Evolutionary conservation across 1,140 invertebrate genomes (phyloP).

Genomic region (Metaphire vulgaris): DNA sequence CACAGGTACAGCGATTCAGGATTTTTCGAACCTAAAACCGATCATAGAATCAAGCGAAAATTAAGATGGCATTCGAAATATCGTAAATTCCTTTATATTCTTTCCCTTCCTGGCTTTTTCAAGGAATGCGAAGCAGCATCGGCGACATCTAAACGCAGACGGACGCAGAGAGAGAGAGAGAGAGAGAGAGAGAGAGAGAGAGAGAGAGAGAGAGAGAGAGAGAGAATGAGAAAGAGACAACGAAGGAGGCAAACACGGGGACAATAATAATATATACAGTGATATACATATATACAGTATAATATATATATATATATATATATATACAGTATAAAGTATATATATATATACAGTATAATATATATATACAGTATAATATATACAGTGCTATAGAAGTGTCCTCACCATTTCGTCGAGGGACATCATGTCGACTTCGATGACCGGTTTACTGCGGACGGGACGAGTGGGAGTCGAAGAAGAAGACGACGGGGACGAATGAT

Average conservation of each 20-base stretch:
- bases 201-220: neutral
- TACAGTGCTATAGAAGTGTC: too few species aligned
- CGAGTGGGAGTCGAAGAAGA: neutral
- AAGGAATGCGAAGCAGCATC: too few species aligned
- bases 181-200: neutral
- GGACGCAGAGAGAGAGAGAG: neutral
- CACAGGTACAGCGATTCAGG: constrained; percentile 84
- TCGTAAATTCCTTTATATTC: too few species aligned
- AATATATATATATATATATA: too few species aligned
- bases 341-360: too few species aligned
- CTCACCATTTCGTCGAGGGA: constrained; percentile 88
- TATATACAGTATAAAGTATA: too few species aligned
- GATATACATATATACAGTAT: too few species aligned
- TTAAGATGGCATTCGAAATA: neutral
- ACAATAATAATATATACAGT: too few species aligned
- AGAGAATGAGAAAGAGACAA: neutral
- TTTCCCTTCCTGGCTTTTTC: too few species aligned
- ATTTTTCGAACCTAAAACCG: constrained; percentile 79
- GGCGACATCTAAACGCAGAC: neutral
- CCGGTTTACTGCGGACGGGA: constrained; percentile 63
- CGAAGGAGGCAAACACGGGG: neutral
- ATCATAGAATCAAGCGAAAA: constrained; percentile 5
- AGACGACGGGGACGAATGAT: neutral
- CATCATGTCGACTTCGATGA: constrained; percentile 83
- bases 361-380: too few species aligned